Conservation (phyloP, 2,113 vertebrate genomes). For the Cottus gobio region DNA sequence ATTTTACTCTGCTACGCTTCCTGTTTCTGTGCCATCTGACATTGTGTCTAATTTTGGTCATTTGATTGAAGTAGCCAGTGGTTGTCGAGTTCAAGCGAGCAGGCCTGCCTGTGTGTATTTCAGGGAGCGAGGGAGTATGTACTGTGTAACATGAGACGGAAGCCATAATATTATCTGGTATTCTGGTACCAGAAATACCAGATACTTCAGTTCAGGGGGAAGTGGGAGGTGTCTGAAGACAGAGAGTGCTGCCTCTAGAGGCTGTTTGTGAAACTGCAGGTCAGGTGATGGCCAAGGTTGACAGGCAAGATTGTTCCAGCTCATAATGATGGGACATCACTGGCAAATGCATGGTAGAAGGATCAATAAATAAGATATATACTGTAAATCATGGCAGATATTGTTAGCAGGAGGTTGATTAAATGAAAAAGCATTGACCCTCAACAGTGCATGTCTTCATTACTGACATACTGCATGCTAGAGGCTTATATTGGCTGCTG, state of each 20-base stretch:
- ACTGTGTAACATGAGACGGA: constrained; percentile 63
- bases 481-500: neutral
- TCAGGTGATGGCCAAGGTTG: constrained; percentile 56
- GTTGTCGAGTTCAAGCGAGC: constrained; percentile 16
- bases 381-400: constrained; percentile 9
- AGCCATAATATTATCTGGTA: constrained; percentile 64
- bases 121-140: constrained; percentile 51
- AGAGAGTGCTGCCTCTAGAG: constrained; percentile 56
- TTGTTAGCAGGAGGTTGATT: constrained; percentile 25
- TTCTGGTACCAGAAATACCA: constrained; percentile 55
- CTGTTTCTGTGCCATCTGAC: constrained; percentile 5
- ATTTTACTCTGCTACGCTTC: neutral
- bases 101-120: constrained; percentile 65
- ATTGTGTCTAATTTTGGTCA: constrained; percentile 17
- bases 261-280: constrained; percentile 51
- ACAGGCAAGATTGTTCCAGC: constrained; percentile 38
- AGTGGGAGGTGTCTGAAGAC: neutral
- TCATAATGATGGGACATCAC: constrained; percentile 43
- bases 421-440: constrained; percentile 16
- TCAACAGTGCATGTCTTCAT: neutral
- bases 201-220: constrained; percentile 37
- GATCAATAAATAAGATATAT: constrained; percentile 10
- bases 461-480: neutral
- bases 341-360: constrained; percentile 19
- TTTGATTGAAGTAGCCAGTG: constrained; percentile 30